Evolutionary conservation across 1,140 invertebrate genomes (phyloP).

Genomic region (Trichonephila clavata): DNA sequence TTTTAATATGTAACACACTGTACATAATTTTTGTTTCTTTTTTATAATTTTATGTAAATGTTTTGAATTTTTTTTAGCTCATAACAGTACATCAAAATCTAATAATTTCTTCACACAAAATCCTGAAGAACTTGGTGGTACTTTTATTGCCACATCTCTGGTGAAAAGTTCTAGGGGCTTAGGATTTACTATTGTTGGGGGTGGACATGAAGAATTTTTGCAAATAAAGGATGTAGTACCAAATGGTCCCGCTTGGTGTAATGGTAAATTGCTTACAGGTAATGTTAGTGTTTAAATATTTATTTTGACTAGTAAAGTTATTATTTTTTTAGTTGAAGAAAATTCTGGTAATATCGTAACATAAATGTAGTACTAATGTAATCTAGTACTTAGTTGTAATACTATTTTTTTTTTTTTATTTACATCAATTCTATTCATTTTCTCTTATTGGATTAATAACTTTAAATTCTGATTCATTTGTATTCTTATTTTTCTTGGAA

Average conservation of each 20-base stretch:
- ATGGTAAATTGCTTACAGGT: slow-evolving; percentile 91
- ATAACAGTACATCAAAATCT: slow-evolving; percentile 46
- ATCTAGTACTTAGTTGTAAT: too few relatives aligned
- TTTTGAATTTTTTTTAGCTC: slow-evolving; percentile 47
- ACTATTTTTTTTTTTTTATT: too few relatives aligned
- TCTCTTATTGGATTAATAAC: too few relatives aligned
- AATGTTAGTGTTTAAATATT: slow-evolving; percentile 70
- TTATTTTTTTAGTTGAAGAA: neutral
- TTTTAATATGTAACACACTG: too few relatives aligned
- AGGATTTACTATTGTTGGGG: slow-evolving; percentile 98
- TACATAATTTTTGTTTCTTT: too few relatives aligned
- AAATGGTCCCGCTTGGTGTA: slow-evolving; percentile 96
- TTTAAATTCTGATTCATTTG: too few relatives aligned
- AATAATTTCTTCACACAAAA: slow-evolving; percentile 88
- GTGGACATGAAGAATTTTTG: slow-evolving; percentile 90
- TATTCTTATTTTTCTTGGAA: too few relatives aligned
- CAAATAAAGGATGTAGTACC: slow-evolving; percentile 98
- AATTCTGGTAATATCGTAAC: neutral
- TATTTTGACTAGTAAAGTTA: neutral
- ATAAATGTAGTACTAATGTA: too few relatives aligned
- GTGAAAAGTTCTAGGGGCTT: slow-evolving; percentile 95
- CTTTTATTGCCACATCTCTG: slow-evolving; percentile 88
- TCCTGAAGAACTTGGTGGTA: slow-evolving; percentile 91
- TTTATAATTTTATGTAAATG: too few relatives aligned
- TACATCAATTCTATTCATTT: too few relatives aligned